A percentile compares a stretch with the other conserved stretches of the same genome.
Conservation (phyloP, 2,797 vertebrate genomes). For the Thalassophryne amazonica region DNA sequence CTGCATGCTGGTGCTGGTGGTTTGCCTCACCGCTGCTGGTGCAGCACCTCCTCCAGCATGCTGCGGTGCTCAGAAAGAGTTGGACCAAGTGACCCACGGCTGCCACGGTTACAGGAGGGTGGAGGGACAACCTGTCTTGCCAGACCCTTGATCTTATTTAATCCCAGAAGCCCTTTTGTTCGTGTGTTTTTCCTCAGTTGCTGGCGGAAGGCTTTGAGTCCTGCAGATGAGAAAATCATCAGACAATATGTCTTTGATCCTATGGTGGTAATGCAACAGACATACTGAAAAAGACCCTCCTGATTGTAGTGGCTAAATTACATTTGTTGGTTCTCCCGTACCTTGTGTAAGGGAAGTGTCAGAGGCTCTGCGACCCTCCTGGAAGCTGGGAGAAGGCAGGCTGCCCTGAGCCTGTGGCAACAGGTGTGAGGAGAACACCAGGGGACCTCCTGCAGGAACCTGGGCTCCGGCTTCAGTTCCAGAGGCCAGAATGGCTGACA, state of each 20-base stretch:
- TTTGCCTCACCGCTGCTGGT: conserved; percentile 87
- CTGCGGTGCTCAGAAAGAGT: conserved; percentile 81
- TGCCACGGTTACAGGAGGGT: conserved; percentile 80
- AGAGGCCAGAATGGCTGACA: conserved; percentile 75
- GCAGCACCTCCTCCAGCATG: conserved; percentile 90
- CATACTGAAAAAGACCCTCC: neutral
- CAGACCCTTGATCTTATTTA: conserved; percentile 96
- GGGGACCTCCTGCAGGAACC: conserved; percentile 71
- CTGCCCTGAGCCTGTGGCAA: conserved; percentile 83
- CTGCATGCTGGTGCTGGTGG: neutral
- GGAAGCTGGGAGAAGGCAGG: conserved; percentile 83
- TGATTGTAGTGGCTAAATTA: neutral
- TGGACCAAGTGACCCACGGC: conserved; percentile 80
- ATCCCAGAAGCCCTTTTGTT: conserved; percentile 90
- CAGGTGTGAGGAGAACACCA: conserved; percentile 85
- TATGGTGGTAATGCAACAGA: conserved; percentile 4
- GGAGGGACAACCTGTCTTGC: conserved; percentile 86
- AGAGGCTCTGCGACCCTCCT: conserved; percentile 92
- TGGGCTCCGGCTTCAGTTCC: conserved; percentile 68
- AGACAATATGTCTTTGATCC: conserved; percentile 34
- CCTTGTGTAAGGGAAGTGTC: conserved; percentile 97
- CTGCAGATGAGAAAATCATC: conserved; percentile 66
- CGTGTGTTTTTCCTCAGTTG: conserved; percentile 91
- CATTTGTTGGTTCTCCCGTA: conserved; percentile 42
- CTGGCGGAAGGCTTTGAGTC: conserved; percentile 95